These are phyloP conservation scores for Eupeodes luniger DNA, from an alignment of 2,888 invertebrate genomes.

Conservation along the genomic window DNA sequence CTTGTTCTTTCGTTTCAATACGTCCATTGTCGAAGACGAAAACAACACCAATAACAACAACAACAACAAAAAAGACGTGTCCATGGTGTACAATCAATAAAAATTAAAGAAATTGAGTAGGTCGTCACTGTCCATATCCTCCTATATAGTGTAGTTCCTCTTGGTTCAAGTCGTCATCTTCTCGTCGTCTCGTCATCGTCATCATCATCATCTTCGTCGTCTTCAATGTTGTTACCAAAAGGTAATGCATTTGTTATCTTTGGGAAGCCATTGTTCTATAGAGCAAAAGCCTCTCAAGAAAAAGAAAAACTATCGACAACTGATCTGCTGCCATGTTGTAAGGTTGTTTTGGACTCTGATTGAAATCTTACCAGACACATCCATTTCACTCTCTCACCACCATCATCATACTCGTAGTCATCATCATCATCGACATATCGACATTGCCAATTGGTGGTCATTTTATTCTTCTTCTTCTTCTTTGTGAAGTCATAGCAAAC, in stretches of 20 bases:
- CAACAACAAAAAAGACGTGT: slow-evolving; percentile 19
- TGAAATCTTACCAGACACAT: slow-evolving; percentile 72
- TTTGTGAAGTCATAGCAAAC: neutral
- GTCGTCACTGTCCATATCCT: slow-evolving; percentile 66
- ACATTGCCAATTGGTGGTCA: slow-evolving; percentile 39
- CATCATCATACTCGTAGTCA: slow-evolving; percentile 13
- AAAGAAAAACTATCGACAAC: slow-evolving; percentile 38
- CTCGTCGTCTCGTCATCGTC: neutral
- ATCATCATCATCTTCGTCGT: neutral
- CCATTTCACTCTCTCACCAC: slow-evolving; percentile 67
- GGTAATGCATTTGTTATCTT: slow-evolving; percentile 44
- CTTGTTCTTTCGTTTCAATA: neutral
- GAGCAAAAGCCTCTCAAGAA: neutral
- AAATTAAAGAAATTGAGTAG: slow-evolving; percentile 76
- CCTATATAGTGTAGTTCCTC: slow-evolving; percentile 30
- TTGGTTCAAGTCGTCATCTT: neutral
- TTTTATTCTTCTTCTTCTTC: slow-evolving; percentile 25
- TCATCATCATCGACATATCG: neutral
- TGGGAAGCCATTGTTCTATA: slow-evolving; percentile 48
- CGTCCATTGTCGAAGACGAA: neutral
- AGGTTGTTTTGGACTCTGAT: slow-evolving; percentile 62
- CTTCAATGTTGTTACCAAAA: neutral
- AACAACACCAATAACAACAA: neutral
- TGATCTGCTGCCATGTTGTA: slow-evolving; percentile 65
- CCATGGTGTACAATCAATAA: slow-evolving; percentile 72